These are phyloP conservation scores for Myoxocephalus aenaeus DNA, from an alignment of 2,797 vertebrate genomes.

Conservation along the genomic window DNA sequence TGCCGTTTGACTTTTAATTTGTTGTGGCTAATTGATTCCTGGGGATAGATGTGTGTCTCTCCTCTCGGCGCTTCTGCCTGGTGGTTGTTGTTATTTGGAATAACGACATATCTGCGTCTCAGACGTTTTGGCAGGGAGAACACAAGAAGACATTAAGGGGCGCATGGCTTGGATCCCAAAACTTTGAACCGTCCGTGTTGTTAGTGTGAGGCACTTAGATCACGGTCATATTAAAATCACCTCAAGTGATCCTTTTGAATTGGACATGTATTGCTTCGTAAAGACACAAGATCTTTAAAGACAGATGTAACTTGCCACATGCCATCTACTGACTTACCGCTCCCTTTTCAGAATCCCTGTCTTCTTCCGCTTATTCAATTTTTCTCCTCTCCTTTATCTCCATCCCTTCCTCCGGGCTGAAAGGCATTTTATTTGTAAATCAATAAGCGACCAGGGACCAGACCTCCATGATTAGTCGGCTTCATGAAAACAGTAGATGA, in stretches of 20 bases:
- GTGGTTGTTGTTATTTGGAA: constrained; percentile 32
- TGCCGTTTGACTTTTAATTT: constrained; percentile 75
- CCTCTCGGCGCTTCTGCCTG: constrained; percentile 30
- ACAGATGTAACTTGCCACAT: neutral
- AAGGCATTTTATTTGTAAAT: constrained; percentile 22
- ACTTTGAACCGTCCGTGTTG: neutral
- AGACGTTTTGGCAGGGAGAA: constrained; percentile 14
- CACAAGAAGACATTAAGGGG: constrained; percentile 21
- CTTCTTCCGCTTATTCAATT: neutral
- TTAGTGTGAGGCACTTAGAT: neutral
- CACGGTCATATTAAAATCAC: constrained; percentile 13
- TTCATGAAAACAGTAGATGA: neutral
- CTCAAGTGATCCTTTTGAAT: neutral
- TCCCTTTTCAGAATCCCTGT: neutral
- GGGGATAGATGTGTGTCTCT: constrained; percentile 55
- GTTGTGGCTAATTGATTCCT: constrained; percentile 74
- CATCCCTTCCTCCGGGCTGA: neutral
- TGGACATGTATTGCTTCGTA: neutral
- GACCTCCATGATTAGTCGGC: neutral
- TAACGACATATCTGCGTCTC: constrained; percentile 31
- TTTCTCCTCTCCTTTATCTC: neutral
- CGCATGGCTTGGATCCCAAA: constrained; percentile 13
- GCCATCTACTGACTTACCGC: neutral
- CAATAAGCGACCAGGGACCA: constrained; percentile 9
- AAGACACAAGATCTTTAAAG: neutral